Conservation (phyloP, 2,113 vertebrate species). For the Sprattus sprattus region DNA sequence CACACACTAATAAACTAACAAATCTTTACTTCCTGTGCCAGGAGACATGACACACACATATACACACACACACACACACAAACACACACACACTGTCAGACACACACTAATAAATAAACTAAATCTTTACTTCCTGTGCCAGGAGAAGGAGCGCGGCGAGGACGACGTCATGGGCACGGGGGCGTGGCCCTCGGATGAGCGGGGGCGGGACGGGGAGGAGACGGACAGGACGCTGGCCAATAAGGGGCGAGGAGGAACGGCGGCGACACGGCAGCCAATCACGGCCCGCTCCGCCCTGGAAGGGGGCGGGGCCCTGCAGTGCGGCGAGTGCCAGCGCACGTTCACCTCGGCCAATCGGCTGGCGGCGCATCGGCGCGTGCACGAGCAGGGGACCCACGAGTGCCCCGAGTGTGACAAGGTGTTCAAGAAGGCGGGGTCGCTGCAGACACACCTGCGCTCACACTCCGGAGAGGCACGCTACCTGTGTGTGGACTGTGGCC, state of each 20-base stretch:
- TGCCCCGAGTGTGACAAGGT: conserved; percentile 83
- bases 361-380: conserved; percentile 79
- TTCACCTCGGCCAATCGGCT: conserved; percentile 84
- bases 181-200: too few relatives aligned
- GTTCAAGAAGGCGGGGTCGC: conserved; percentile 83
- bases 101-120: too few relatives aligned
- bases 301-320: conserved; percentile 57
- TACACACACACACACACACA: too few relatives aligned
- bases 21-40: too few relatives aligned
- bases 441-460: conserved; percentile 84
- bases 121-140: conserved; percentile 81
- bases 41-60: too few relatives aligned
- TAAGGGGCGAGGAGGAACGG: conserved; percentile 44
- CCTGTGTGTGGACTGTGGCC: conserved; percentile 87
- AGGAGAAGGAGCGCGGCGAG: conserved; percentile 79
- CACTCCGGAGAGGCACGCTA: conserved; percentile 85
- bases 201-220: conserved; percentile 68
- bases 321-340: conserved; percentile 73
- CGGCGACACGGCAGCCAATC: conserved; percentile 28
- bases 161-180: conserved; percentile 67
- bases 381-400: conserved; percentile 81
- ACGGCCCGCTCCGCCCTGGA: conserved; percentile 43
- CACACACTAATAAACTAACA: too few relatives aligned
- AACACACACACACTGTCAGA: too few relatives aligned
- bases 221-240: conserved; percentile 53